Evolutionary conservation across 2,797 vertebrate genomes (phyloP), one percentile per base, ranked within the genome.

Genomic region (Hydrolagus colliei): DNA sequence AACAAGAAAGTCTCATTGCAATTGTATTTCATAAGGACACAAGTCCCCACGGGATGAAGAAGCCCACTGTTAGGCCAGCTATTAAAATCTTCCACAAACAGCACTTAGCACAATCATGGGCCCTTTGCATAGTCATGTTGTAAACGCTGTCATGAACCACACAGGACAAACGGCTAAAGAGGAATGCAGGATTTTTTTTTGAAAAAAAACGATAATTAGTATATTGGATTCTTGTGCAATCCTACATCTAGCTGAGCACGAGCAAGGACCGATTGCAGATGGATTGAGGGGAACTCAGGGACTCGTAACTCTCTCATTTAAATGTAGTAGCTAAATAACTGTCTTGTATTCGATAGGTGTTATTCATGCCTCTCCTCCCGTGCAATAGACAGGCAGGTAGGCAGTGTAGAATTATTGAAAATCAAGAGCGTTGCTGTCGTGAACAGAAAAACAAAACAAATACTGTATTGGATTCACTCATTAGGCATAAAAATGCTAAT

Each of bases 1-100:
- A 94, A 94, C 94, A 93, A 94, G 94, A 94, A 93, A 94, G 92
- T 93, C 93, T 94, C 93, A 94, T 93, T 94, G 93, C 94, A 94
- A 94, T 94, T 93, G 93, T 91, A 91, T 93, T 94, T 93, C 93
- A 91, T 86, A 93, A 94, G 94, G 93, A 93, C 94, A 93, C 90
- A 73, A 86, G 85, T 86, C 62, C 85, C 73, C 71, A 63, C 7
- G 73, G 71, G 85, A 68, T 20, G 32, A 20, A 20, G 32, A 20
- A 71, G 68, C 71, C 41, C 79, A 84, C 62, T 80, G 63, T 84
- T 84, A 68, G 14, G 22, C 65, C 32, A 41, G 18, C 79, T 71
- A 84, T 84, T 84, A 84, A 63, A 71, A 84, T 41, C 65, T 68
- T 71, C 71, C 35, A 84, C 67, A 84, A 77, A 84, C 79, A 84